phyloP scores from a whole-genome alignment of 2,797 vertebrate species.

The Melanotaenia parkinsoni region DNA sequence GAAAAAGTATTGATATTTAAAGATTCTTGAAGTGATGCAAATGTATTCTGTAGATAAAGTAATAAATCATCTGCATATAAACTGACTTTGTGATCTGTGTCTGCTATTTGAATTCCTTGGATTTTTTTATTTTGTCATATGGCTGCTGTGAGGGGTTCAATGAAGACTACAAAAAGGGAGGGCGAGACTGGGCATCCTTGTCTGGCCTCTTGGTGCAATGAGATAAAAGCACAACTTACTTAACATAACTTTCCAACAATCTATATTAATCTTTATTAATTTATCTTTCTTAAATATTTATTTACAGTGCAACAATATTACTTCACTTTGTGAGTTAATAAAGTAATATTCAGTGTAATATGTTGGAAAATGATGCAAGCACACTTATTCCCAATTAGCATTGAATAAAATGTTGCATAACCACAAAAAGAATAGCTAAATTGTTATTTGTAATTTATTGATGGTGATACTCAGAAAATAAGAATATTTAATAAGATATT shows the following conservation, averaged over 20 bases:
- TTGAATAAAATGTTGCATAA: slow-evolving; percentile 3
- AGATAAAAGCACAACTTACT: too few relatives aligned
- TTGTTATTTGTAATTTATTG: slow-evolving; percentile 12
- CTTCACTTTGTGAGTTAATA: too few relatives aligned
- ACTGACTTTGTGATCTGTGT: background rate
- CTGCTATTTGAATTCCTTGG: background rate
- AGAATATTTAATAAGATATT: slow-evolving; percentile 13
- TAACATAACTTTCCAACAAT: too few relatives aligned
- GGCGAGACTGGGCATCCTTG: background rate
- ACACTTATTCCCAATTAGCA: slow-evolving; percentile 1
- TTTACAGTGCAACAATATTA: too few relatives aligned
- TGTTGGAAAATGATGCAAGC: background rate
- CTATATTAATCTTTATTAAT: too few relatives aligned
- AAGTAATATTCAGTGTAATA: background rate
- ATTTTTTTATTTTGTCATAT: background rate
- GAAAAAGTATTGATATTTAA: background rate
- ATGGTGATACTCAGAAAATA: slow-evolving; percentile 10
- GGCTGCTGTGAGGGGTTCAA: background rate
- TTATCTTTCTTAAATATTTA: too few relatives aligned
- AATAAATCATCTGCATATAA: background rate
- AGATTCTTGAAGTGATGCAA: background rate
- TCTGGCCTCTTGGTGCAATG: too few relatives aligned
- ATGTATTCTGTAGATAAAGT: background rate
- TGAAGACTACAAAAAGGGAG: background rate
- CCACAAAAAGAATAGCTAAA: slow-evolving; percentile 15